Base-by-base conservation (phyloP, 2,113 vertebrate species). In the Hassar affinis region DNA sequence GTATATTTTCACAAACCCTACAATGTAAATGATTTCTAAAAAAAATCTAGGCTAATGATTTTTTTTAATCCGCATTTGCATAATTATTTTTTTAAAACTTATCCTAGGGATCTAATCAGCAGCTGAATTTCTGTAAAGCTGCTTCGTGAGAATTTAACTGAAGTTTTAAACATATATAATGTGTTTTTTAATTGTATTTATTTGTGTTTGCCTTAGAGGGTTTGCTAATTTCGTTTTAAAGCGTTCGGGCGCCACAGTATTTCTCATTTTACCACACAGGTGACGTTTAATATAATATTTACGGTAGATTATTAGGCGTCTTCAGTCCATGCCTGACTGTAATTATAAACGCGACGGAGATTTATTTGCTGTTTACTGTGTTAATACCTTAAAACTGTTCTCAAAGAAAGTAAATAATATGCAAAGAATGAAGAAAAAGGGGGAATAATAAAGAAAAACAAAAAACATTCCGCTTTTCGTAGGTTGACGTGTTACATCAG, bases 401-500 rank as follows among this genome's bases (percentile, higher is more conserved):
- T 38, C 9, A 64, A 61, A 64, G 27, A 51, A 62, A n/a, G 17
- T 61, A 3, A 56, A 10, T 33, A 33, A 30, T 33, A 27, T 52
- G 49, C 33, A 9, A 42, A 45, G 1, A 7, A 38, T 4, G 61
- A n/a, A 47, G 7, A 6, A 47, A 79, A 22, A 0, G 0, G 0
- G 20, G 66, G 0, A 0, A 45, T 5, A 72, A 1, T 76, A 22
- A 33, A n/a, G 3, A 6, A 59, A 3, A 57, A 15, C 6, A 22
- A 2, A 22, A 0, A 27, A 2, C 2, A 18, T 35, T 33, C 45
- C 38, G 14, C 7, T 54, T 25, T 47, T 9, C n/a, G 1, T 86
- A 17, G 47, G 91, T 89, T 94, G 94, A 94, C 94, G 94, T 94
- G 93, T 93, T 64, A 84, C 42, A 20, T 89, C 10, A 88, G 91